Base-by-base conservation (phyloP, 2,797 vertebrate species). In the Takifugu rubripes region DNA sequence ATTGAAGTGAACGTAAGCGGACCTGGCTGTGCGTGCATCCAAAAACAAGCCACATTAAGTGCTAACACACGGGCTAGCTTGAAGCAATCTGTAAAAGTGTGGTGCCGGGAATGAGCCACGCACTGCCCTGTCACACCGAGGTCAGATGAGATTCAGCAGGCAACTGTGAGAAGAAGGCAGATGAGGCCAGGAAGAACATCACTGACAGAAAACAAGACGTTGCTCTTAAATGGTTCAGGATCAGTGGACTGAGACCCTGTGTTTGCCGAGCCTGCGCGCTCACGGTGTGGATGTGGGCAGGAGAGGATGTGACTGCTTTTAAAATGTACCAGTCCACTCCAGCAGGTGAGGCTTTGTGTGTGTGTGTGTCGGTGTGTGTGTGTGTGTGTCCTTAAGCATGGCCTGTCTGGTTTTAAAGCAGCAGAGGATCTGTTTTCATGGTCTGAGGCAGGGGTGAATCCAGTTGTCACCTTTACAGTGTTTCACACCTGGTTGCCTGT, bases 141-240 rank as follows among this genome's bases (percentile, higher is more conserved):
- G 87, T 86, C 81, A 82, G 76, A 87, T 50, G 68, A 84, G 78
- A 84, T 79, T 75, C 78, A 70, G 70, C 66, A 59, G 63, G 68
- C 64, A 75, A 54, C 71, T 27, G 70, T 60, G 71, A 73, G 55
- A 52, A 72, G 73, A 72, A 72, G 59, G 67, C 74, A 72, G 77
- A 72, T 61, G 36, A 72, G 77, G 77, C 81, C 62, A n/a, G 66
- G 65, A 65, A 83, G 79, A 84, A 81, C 79, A 85, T 79, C 75
- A 61, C 81, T 85, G 84, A 87, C 88, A 89, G 83, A 85, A 87
- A 87, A 86, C 84, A 84, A 86, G 86, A 85, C 85, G 58, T 83
- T 84, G 72, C 75, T 85, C 82, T 82, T 87, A 87, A 88, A 87
- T 75, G 81, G 84, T 88, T 88, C 84, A 21, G 83, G 84, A 87